Base-by-base conservation (phyloP, 2,888 invertebrate species). In the Margaritifera margaritifera region DNA sequence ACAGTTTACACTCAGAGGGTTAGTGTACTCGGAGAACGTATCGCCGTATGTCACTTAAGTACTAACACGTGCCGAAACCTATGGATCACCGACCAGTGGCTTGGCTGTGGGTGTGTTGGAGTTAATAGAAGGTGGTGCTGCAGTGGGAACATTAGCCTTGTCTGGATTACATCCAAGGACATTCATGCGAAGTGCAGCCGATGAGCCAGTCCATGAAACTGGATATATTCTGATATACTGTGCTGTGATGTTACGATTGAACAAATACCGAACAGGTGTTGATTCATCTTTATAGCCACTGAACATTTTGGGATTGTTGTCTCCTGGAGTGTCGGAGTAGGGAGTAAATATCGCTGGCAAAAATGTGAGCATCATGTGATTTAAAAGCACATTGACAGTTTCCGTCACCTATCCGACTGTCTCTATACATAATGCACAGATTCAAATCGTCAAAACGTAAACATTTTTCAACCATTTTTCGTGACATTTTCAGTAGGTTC, bases 141-240 rank as follows among this genome's bases (percentile, higher is more conserved):
- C 65, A 24, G 66, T 60, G n/a, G 74, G 78, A 11, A 62, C 53
- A 31, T 68, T 65, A 20, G 80, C 79, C 24, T 64, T 59, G 52
- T 78, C 79, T 50, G 84, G 83, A 51, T 77, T 75, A 71, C 86
- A 86, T 20, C 86, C 86, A 4, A 84, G 56, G 25, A 84, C 68
- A 58, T 84, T 81, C 42, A 83, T 76, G 25, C 86, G 68, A 42
- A 84, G 66, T 18, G 79, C 82, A 25, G 77, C 68, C 22, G 79
- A 79, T 1, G 68, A 58, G 6, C 77, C 72, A 19, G 78, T 70
- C 66, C 78, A 76, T 2, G 68, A 68, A 5, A 76, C 63, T 3
- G 84, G 84, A 57, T 81, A 78, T 27, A 86, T 72, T 27, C 83
- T 77, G 50, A 86, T 77, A 62, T 77, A 81, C 64, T 78, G 82